Evolutionary conservation across 1,140 invertebrate species (phyloP), one percentile per base, ranked within the genome.

Genomic region (Choristoneura fumiferana): DNA sequence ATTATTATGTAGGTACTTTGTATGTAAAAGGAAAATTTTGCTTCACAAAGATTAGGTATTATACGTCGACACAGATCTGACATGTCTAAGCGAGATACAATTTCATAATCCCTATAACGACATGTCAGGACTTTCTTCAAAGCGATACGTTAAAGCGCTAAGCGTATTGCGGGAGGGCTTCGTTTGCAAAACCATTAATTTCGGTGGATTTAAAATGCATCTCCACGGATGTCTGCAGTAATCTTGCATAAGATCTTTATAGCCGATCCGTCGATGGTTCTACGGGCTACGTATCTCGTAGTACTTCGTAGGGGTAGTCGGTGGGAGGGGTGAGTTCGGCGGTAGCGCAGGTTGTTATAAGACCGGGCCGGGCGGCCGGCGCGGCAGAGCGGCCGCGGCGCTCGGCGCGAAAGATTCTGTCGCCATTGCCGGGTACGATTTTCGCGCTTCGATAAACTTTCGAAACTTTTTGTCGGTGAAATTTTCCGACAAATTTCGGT

Each of bases 351-450:
- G 13, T 29, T 8, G 54, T 78, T 84, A 82, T 73, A 84, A 81
- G 71, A 63, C 70, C 62, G 33, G 58, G 63, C 70, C 17, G 43
- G 76, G 17, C 63, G 38, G 59, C 39, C 18, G 65, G 57, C 65
- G 63, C 53, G 58, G 56, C 80, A 84, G 74, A 84, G 63, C 70
- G 71, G 37, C 57, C 54, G 60, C 69, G 62, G 72, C 76, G 63
- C 67, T 68, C 67, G 59, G 37, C 54, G 57, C 64, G 62, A 62
- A 29, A 6, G 22, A 6, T 29, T 29, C 22, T 39, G 63, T 13
- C 67, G 65, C 68, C 58, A 58, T 65, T 60, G 66, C 61, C 45
- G 53, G 37, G 43, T 54, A 29, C 52, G 38, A 40, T 5, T 33
- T 64, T 35, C 62, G 55, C 49, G 67, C 73, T 71, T 66, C 73